phyloP scores from a whole-genome alignment of 2,113 vertebrate species.

The Vombatus ursinus region DNA sequence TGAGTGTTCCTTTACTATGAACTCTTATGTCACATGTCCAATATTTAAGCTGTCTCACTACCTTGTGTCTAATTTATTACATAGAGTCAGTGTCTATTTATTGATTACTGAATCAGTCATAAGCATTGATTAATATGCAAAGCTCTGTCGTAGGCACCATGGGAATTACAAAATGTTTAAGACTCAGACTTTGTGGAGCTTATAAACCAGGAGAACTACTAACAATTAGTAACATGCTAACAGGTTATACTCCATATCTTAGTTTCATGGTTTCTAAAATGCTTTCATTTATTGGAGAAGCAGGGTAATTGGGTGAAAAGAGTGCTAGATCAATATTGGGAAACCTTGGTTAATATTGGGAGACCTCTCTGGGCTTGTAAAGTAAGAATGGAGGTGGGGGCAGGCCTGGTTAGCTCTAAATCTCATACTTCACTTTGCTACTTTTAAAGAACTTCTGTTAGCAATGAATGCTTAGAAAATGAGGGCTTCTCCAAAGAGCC shows the following conservation, averaged over 20 bases:
- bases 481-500: neutral
- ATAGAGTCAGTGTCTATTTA: neutral
- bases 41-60: neutral
- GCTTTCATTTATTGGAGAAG: neutral
- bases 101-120: neutral
- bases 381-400: neutral
- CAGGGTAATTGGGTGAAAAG: neutral
- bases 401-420: neutral
- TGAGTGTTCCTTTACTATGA: neutral
- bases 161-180: neutral
- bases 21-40: neutral
- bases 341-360: neutral
- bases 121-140: neutral
- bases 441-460: neutral
- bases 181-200: neutral
- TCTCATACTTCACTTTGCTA: neutral
- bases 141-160: neutral
- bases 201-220: neutral
- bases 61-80: neutral
- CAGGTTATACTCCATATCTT: neutral
- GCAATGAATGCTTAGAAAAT: neutral
- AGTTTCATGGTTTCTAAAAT: neutral
- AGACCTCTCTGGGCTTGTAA: neutral
- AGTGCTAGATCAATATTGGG: neutral
- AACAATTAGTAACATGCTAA: neutral